Evolutionary conservation across 2,797 vertebrate species (phyloP).

Genomic region (Limosa lapponica): DNA sequence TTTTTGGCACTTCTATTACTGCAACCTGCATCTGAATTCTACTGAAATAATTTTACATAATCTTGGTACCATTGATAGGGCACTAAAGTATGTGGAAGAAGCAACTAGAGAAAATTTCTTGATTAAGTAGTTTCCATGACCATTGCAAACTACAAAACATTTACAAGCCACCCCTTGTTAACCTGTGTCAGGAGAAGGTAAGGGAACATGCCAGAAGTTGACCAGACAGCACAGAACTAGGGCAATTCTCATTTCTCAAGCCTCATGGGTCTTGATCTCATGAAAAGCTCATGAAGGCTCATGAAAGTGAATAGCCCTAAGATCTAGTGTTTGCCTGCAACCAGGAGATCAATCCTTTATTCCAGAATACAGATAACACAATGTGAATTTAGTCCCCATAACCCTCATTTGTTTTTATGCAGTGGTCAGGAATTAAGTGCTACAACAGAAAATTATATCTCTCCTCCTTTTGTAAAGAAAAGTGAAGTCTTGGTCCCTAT

Average conservation of each 20-base stretch:
- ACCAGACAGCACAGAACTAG: background rate
- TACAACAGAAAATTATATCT: background rate
- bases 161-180: background rate
- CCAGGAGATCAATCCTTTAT: background rate
- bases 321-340: background rate
- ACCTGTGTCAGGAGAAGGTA: background rate
- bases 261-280: too few species aligned
- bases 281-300: too few species aligned
- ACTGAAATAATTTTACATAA: background rate
- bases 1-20: background rate
- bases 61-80: accelerated
- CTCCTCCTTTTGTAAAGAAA: background rate
- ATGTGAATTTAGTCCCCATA: background rate
- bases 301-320: background rate
- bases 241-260: background rate
- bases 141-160: background rate
- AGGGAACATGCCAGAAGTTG: background rate
- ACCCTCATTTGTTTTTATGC: background rate
- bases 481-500: background rate
- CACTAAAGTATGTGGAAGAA: background rate
- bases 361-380: background rate
- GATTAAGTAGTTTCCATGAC: background rate
- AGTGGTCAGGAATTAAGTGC: background rate
- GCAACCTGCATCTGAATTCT: background rate
- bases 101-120: background rate